These are phyloP conservation scores for Hetaerina titia DNA, from an alignment of 2,888 invertebrate genomes.

Conservation along the genomic window DNA sequence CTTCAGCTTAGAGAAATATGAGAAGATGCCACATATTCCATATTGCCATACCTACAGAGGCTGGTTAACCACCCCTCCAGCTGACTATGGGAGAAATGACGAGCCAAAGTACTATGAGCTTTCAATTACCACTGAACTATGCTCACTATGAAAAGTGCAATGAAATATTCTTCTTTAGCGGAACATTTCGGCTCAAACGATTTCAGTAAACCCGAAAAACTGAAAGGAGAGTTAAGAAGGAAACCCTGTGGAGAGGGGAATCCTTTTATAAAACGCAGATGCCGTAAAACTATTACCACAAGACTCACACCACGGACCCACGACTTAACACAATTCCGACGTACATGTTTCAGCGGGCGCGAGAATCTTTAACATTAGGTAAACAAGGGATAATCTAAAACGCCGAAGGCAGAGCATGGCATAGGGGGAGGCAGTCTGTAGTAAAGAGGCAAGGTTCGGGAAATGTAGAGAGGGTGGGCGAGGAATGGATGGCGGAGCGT, in stretches of 20 bases:
- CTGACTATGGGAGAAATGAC: background rate
- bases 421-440: background rate
- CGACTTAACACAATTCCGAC: background rate
- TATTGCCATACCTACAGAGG: background rate
- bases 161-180: background rate
- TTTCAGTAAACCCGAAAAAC: background rate
- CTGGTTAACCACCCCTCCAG: background rate
- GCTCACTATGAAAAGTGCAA: background rate
- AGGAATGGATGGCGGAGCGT: background rate
- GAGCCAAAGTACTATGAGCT: background rate
- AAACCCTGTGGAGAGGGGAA: slow-evolving; percentile 60
- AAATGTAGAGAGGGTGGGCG: background rate
- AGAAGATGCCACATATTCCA: too few relatives aligned
- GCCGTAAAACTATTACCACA: background rate
- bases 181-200: slow-evolving; percentile 52
- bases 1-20: too few relatives aligned
- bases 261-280: background rate
- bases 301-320: background rate
- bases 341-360: slow-evolving; percentile 43
- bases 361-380: slow-evolving; percentile 45
- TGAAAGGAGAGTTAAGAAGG: background rate
- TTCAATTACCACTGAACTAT: background rate
- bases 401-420: background rate
- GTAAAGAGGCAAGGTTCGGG: background rate
- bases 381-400: background rate